Percentiles rank a stretch among this genome's conserved stretches.
phyloP scores from a whole-genome alignment of 2,888 invertebrate genomes.

The Scaptomyza caliginosa region DNA sequence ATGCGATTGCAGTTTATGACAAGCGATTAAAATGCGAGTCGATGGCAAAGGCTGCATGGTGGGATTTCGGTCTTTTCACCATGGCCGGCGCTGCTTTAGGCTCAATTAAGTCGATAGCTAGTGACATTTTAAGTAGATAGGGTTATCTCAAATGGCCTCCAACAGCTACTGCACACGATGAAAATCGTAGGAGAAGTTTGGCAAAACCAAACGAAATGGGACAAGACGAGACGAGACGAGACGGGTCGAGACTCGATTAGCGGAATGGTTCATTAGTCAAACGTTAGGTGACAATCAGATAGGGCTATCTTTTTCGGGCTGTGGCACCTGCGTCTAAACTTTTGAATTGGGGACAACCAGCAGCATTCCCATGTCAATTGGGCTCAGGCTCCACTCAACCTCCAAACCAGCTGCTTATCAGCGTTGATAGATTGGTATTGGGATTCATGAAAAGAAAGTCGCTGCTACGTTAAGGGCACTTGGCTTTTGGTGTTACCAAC shows the following conservation, averaged over 20 bases:
- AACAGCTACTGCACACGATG: constrained; percentile 57
- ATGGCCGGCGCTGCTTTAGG: constrained; percentile 24
- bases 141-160: constrained; percentile 61
- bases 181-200: constrained; percentile 15
- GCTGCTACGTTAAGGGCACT: constrained; percentile 45
- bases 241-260: neutral
- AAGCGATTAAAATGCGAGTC: constrained; percentile 67
- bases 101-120: constrained; percentile 70
- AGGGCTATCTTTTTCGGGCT: constrained; percentile 34
- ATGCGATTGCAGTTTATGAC: constrained; percentile 78
- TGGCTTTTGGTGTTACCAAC: neutral
- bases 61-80: too few relatives aligned
- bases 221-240: neutral
- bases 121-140: constrained; percentile 58
- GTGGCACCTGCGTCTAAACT: constrained; percentile 34
- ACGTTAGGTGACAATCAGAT: constrained; percentile 77
- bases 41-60: constrained; percentile 3
- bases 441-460: constrained; percentile 46
- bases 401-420: constrained; percentile 50
- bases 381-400: constrained; percentile 8
- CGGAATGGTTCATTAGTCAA: constrained; percentile 71
- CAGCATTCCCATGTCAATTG: constrained; percentile 59
- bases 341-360: constrained; percentile 67
- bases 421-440: constrained; percentile 47
- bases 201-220: constrained; percentile 7